Conservation (phyloP, 2,797 vertebrate genomes). For the Xenopus petersii region DNA sequence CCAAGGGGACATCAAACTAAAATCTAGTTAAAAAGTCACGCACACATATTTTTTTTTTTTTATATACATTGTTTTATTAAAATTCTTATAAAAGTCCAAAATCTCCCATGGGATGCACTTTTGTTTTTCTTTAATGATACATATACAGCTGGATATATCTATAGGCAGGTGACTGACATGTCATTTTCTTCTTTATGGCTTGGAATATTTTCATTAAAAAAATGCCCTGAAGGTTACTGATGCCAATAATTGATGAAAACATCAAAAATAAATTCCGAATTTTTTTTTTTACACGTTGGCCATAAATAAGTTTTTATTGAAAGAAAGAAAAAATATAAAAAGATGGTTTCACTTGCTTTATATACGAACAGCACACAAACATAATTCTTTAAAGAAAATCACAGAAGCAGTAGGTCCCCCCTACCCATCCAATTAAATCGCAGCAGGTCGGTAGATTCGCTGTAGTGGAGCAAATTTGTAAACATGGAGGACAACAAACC, state of each 20-base stretch:
- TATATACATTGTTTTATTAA: slow-evolving; percentile 72
- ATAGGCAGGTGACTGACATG: slow-evolving; percentile 48
- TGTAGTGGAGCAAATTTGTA: slow-evolving; percentile 64
- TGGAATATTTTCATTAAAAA: slow-evolving; percentile 59
- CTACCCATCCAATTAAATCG: slow-evolving; percentile 3
- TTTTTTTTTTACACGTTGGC: slow-evolving; percentile 75
- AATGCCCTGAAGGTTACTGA: slow-evolving; percentile 46
- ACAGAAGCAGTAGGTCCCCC: slow-evolving; percentile 72
- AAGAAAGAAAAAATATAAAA: slow-evolving; percentile 65
- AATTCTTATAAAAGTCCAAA: slow-evolving; percentile 70
- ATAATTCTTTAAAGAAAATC: slow-evolving; percentile 78
- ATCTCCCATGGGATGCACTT: slow-evolving; percentile 65
- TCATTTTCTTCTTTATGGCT: slow-evolving; percentile 49
- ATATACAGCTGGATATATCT: slow-evolving; percentile 55
- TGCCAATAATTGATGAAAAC: slow-evolving; percentile 65
- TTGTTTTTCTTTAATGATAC: slow-evolving; percentile 48
- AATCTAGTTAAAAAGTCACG: slow-evolving; percentile 37
- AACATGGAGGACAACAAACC: slow-evolving; percentile 65
- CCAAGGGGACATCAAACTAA: not conserved
- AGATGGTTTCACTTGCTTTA: slow-evolving; percentile 79
- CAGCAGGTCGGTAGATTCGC: slow-evolving; percentile 57
- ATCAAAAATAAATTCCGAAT: slow-evolving; percentile 63
- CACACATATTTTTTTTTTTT: slow-evolving; percentile 53
- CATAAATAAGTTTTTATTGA: slow-evolving; percentile 82
- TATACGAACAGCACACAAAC: slow-evolving; percentile 82